These are phyloP conservation scores for Nomia melanderi DNA, from an alignment of 1,140 invertebrate species.

Conservation along the genomic window DNA sequence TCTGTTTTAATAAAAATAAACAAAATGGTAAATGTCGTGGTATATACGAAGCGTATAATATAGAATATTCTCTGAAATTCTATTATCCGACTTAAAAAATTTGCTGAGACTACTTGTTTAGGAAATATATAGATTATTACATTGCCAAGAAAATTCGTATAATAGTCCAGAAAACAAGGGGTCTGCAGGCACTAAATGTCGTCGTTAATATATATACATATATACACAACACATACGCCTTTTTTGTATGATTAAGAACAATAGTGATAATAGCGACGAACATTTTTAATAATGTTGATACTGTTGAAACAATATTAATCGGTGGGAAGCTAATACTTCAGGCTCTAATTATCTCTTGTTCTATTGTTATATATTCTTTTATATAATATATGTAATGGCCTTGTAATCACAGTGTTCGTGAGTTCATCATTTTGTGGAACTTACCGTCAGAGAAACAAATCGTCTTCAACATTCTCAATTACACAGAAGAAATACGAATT, in stretches of 20 bases:
- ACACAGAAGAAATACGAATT: neutral
- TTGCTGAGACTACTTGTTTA: slow-evolving; percentile 10
- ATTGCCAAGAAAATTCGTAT: neutral
- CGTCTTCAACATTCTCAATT: neutral
- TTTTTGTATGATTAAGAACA: neutral
- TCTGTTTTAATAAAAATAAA: slow-evolving; percentile 19
- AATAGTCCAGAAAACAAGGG: slow-evolving; percentile 5
- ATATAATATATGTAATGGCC: slow-evolving; percentile 10
- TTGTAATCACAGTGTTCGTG: slow-evolving; percentile 13
- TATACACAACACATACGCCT: no score
- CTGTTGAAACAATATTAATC: slow-evolving; percentile 17
- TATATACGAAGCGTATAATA: slow-evolving; percentile 2
- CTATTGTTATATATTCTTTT: slow-evolving; percentile 16
- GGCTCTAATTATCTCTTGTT: slow-evolving; percentile 28
- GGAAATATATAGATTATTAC: slow-evolving; percentile 12
- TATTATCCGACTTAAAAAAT: neutral
- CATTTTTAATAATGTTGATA: slow-evolving; percentile 11
- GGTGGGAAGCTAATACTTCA: neutral
- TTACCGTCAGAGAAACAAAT: neutral
- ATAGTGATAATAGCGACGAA: slow-evolving; percentile 9
- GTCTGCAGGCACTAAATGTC: slow-evolving; percentile 30
- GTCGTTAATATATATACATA: slow-evolving; percentile 9
- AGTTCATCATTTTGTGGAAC: neutral
- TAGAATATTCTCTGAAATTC: neutral
- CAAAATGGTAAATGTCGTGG: neutral